Conservation (phyloP, 30 jellyfish, hydroid and myxozoan genomes). For the Mastigias papua region DNA sequence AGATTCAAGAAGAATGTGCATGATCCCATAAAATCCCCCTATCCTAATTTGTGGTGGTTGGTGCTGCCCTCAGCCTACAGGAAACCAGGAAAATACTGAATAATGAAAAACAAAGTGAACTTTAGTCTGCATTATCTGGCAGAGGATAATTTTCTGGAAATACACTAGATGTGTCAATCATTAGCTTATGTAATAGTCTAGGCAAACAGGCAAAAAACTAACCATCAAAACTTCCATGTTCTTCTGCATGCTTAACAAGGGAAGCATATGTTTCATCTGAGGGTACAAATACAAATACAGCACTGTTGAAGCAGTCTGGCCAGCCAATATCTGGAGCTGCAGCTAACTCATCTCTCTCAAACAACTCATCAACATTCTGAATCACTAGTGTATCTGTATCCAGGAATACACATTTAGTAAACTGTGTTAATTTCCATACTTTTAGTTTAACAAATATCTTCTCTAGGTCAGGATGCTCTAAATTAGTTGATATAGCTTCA, state of each 20-base stretch:
- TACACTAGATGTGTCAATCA: neutral
- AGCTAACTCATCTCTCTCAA: constrained; percentile 87
- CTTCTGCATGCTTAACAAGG: constrained; percentile 75
- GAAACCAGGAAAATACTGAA: neutral
- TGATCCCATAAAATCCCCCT: too few relatives aligned
- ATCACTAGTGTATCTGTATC: constrained; percentile 96
- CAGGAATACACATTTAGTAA: constrained; percentile 88
- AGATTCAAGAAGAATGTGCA: too few relatives aligned
- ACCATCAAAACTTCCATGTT: constrained; percentile 98
- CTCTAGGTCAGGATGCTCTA: constrained; percentile 80
- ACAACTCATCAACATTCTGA: constrained; percentile 89
- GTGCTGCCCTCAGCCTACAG: neutral
- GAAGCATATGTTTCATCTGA: constrained; percentile 79
- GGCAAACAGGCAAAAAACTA: neutral
- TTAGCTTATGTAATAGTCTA: neutral
- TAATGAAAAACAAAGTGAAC: neutral
- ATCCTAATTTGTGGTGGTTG: neutral
- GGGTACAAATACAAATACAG: constrained; percentile 94
- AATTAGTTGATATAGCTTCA: constrained; percentile 35
- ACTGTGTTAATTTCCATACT: constrained; percentile 92
- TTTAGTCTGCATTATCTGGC: neutral
- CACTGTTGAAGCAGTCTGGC: constrained; percentile 99
- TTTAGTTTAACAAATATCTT: constrained; percentile 71
- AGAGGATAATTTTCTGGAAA: neutral
- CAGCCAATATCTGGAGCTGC: constrained; percentile 99